phyloP scores from a whole-genome alignment of 2,888 invertebrate genomes.

The Hetaerina titia region DNA sequence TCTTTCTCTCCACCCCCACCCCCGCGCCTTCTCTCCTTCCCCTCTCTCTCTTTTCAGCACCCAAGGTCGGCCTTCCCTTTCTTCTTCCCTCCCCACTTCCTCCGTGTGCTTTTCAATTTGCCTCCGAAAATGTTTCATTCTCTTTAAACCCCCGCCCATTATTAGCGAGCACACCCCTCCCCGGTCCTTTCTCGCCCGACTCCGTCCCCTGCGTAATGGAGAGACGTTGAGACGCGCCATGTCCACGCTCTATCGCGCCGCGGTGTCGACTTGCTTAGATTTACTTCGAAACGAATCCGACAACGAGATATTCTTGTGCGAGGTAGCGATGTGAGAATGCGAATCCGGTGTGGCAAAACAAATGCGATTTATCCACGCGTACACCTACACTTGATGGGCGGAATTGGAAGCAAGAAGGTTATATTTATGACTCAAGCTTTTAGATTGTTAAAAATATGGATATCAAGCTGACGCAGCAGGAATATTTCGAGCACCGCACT shows the following conservation, averaged over 20 bases:
- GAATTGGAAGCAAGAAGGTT: too few relatives aligned
- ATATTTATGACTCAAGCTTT: too few relatives aligned
- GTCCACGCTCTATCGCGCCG: not conserved
- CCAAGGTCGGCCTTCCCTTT: not conserved
- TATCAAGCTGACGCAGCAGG: too few relatives aligned
- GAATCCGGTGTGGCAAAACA: too few relatives aligned
- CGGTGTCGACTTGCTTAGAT: too few relatives aligned
- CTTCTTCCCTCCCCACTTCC: not conserved
- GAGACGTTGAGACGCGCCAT: not conserved
- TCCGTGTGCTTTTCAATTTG: not conserved
- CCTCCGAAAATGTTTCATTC: not conserved
- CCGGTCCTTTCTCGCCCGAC: not conserved
- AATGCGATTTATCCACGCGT: too few relatives aligned
- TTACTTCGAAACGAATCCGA: too few relatives aligned
- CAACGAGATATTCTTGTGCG: too few relatives aligned
- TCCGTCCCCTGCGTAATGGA: not conserved
- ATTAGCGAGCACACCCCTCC: not conserved
- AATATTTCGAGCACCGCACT: too few relatives aligned
- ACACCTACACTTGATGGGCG: too few relatives aligned
- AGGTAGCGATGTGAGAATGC: too few relatives aligned
- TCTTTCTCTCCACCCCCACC: not conserved
- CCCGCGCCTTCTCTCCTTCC: not conserved
- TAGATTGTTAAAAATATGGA: too few relatives aligned
- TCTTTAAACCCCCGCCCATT: not conserved
- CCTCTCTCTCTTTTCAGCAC: not conserved